A percentile compares a stretch with the other conserved stretches of the same genome.
phyloP scores from a whole-genome alignment of 2,113 vertebrate genomes.

The Castor canadensis region DNA sequence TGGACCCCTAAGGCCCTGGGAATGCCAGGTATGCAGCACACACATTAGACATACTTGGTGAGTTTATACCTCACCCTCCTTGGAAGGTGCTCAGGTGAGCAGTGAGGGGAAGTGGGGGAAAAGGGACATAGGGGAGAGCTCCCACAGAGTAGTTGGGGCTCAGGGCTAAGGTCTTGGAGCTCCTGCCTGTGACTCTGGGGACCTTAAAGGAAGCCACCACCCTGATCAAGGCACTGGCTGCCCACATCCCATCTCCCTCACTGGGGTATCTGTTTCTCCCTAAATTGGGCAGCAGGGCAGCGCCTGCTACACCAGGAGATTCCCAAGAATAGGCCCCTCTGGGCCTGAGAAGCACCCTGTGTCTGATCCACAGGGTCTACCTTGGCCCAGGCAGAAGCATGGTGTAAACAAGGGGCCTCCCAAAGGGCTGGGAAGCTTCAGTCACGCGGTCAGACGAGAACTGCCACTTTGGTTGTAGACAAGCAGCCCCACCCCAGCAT shows the following conservation, averaged over 20 bases:
- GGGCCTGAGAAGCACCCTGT: neutral
- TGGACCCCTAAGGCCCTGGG: neutral
- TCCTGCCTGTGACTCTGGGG: neutral
- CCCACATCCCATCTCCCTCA: neutral
- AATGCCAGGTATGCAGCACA: accelerated
- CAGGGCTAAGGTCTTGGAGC: no score
- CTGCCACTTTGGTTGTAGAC: accelerated
- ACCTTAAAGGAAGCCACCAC: accelerated
- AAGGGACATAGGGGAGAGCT: neutral
- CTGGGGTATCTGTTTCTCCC: neutral
- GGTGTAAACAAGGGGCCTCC: neutral
- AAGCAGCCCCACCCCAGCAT: neutral
- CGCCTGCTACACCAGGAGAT: neutral
- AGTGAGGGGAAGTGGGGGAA: accelerated
- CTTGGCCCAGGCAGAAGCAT: neutral
- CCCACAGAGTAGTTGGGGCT: no score
- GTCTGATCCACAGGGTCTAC: neutral
- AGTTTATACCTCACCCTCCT: neutral
- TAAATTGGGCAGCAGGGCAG: neutral
- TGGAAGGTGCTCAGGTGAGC: accelerated
- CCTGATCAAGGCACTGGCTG: neutral
- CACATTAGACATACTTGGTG: accelerated
- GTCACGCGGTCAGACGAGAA: neutral
- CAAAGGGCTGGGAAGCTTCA: neutral
- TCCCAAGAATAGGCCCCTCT: neutral